Base-by-base conservation (phyloP, 1,140 invertebrate species). In the Heliothis subflexa region DNA sequence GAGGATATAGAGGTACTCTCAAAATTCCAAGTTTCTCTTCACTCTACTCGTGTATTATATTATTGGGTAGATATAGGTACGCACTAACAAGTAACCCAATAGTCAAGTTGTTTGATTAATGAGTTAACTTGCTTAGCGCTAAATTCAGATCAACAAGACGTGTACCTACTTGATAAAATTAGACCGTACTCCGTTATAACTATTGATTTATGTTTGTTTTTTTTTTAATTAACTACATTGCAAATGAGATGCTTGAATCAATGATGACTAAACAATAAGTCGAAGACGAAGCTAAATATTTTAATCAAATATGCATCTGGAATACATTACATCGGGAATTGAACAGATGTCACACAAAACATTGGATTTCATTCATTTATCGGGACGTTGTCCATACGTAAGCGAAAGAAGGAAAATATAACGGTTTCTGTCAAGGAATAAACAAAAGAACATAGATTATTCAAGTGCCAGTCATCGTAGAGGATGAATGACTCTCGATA, bases 71-170 rank as follows among this genome's bases (percentile, higher is more conserved):
- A 73, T 47, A 73, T 9, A 11, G 10, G 14, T 68, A 28, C 49
- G 50, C 25, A 59, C 33, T 71, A 71, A 33, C 68, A 73, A 73
- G 52, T 61, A 75, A 75, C 49, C 57, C 59, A 64, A 62, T 64
- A 50, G 47, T 64, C 57, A 64, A 75, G 73, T 75, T 64, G 47
- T 64, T 75, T 75, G 73, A 75, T 75, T 75, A 75, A 75, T 75
- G 73, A 75, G 59, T 75, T 61, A 75, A 75, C 57, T 75, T 75
- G 21, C 47, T 40, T 64, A 73, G 28, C 72, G 47, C 55, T 62
- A 50, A 40, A 16, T 75, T 50, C 47, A 62, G 47, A 75, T 75
- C 40, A 75, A 62, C 73, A 61, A 75, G 57, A 75, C 59, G 40
- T 61, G 57, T 75, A 45, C 52, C 16, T 25, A 49, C 61, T 64